These are phyloP conservation scores for Eumaeus atala DNA, from an alignment of 1,140 invertebrate genomes.

Conservation along the genomic window DNA sequence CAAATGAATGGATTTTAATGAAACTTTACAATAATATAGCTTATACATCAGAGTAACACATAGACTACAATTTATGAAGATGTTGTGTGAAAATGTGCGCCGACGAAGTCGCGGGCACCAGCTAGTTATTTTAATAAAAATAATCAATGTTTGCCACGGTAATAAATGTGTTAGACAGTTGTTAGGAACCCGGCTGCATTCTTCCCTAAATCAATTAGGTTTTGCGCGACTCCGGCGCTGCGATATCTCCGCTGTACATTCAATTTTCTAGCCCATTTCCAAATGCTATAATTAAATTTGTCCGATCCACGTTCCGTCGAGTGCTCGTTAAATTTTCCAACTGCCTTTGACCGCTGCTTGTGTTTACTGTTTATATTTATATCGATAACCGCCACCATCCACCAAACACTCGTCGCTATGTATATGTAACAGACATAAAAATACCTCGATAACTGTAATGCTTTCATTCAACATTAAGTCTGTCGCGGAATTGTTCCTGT, in stretches of 20 bases:
- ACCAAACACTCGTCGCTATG: too few species aligned
- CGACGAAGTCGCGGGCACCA: too few species aligned
- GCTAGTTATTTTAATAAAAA: too few species aligned
- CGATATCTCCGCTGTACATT: slow-evolving; percentile 37
- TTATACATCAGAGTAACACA: too few species aligned
- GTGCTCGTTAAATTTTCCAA: slow-evolving; percentile 40
- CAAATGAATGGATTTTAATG: slow-evolving; percentile 3
- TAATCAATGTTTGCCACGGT: not conserved
- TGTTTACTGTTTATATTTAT: slow-evolving; percentile 1
- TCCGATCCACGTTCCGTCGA: slow-evolving; percentile 38
- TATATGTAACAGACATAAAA: too few species aligned
- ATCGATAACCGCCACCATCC: slow-evolving; percentile 1
- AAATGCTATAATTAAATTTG: slow-evolving; percentile 66
- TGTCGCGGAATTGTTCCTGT: too few species aligned
- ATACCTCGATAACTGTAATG: too few species aligned
- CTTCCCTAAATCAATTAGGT: slow-evolving; percentile 51
- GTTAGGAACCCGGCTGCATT: slow-evolving; percentile 24
- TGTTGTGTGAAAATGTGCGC: too few species aligned
- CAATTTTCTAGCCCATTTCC: slow-evolving; percentile 69
- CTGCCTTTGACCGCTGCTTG: slow-evolving; percentile 24
- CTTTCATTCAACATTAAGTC: too few species aligned
- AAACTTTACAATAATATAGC: too few species aligned
- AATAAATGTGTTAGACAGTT: slow-evolving; percentile 13
- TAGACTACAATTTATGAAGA: too few species aligned
- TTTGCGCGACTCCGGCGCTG: slow-evolving; percentile 41